Conservation (phyloP, 2,888 invertebrate genomes). For the Anarsia innoxiella region DNA sequence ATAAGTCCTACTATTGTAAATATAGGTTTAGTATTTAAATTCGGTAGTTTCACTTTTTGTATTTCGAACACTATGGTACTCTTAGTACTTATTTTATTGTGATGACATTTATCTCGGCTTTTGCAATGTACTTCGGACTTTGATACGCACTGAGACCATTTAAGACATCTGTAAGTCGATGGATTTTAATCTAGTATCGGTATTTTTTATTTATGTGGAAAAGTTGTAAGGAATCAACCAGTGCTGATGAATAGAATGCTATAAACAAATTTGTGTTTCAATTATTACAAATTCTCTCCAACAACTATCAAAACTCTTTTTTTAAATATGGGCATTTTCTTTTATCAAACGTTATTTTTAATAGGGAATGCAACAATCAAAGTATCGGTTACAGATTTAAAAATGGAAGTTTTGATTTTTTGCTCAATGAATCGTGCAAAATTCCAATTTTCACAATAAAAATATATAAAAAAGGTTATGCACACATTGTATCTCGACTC, state of each 20-base stretch:
- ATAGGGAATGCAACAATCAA: no score
- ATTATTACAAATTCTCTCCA: no score
- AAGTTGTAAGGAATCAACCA: constrained; percentile 37
- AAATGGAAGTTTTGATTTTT: no score
- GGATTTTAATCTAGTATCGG: constrained; percentile 28
- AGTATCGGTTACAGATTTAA: no score
- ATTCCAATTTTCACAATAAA: no score
- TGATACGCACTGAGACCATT: constrained; percentile 29
- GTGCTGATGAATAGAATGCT: constrained; percentile 58
- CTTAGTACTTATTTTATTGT: constrained; percentile 16
- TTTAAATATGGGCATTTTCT: no score
- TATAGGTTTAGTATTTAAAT: constrained; percentile 71
- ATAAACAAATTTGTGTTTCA: constrained; percentile 29
- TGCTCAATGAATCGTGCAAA: no score
- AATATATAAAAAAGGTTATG: no score
- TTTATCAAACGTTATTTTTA: no score
- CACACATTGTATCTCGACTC: not conserved
- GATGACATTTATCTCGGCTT: constrained; percentile 29
- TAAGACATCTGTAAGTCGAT: constrained; percentile 13
- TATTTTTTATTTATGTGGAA: constrained; percentile 39
- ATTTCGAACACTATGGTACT: constrained; percentile 22
- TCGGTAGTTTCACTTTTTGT: constrained; percentile 59
- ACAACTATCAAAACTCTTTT: no score
- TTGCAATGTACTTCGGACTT: constrained; percentile 32
- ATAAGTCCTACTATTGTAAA: constrained; percentile 63